Conservation (phyloP, 2,797 vertebrate genomes). For the Manis pentadactyla region DNA sequence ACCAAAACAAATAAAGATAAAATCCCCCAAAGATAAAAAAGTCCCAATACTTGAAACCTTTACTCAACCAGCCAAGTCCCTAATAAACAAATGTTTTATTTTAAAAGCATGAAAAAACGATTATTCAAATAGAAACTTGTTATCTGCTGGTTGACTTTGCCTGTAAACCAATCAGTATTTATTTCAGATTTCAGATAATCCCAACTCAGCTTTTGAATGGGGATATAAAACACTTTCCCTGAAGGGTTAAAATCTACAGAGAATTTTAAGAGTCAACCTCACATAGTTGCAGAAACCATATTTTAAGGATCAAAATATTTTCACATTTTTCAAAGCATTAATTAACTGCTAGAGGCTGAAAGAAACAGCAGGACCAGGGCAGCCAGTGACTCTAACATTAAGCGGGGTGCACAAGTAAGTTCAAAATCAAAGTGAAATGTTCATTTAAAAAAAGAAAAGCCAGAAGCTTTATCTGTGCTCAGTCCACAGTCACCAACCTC, state of each 20-base stretch:
- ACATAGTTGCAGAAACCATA: background rate
- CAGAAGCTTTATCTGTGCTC: background rate
- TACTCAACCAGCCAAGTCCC: background rate
- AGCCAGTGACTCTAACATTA: slow-evolving; percentile 30
- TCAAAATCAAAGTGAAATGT: slow-evolving; percentile 37
- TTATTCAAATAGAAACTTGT: slow-evolving; percentile 12
- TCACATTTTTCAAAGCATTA: slow-evolving; percentile 61
- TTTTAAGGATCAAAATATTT: slow-evolving; percentile 48
- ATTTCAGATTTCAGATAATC: slow-evolving; percentile 52
- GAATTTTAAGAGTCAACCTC: slow-evolving; percentile 17
- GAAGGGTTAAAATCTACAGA: slow-evolving; percentile 1
- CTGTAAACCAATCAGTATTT: slow-evolving; percentile 42
- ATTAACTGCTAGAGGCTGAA: slow-evolving; percentile 51
- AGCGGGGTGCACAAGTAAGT: background rate
- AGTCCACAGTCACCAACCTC: slow-evolving; percentile 17
- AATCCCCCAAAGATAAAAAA: background rate
- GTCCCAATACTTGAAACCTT: slow-evolving; percentile 34
- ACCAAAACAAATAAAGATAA: background rate
- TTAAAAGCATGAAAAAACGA: slow-evolving; percentile 37
- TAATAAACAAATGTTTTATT: slow-evolving; percentile 50
- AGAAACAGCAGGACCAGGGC: background rate
- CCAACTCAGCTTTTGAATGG: slow-evolving; percentile 26
- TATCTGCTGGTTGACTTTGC: background rate
- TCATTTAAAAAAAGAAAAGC: slow-evolving; percentile 46
- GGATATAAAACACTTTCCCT: background rate